Base-by-base conservation (phyloP, 35 echinoderm and acorn worm genomes). In the Apostichopus californicus region DNA sequence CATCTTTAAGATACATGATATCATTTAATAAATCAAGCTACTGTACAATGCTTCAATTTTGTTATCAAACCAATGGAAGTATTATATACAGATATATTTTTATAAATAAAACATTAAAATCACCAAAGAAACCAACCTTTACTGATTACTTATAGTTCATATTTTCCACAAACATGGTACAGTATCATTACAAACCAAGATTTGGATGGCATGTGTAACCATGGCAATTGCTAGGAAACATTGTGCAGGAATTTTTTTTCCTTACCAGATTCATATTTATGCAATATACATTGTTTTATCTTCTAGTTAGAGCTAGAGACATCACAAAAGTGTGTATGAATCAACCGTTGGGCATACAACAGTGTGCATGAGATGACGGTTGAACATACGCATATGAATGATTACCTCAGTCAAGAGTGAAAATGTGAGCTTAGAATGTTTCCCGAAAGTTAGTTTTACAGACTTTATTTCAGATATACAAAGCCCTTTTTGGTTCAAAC, bases 11-110 rank as follows among this genome's bases (percentile, higher is more conserved):
- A 75, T 75, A 75, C 15, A 75, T n/a, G 17, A 75, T 13, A 75
- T 75, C 71, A 75, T 75, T 75, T 75, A n/a, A 75, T 18, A 75
- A 61, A 75, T 75, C 17, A 75, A 75, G 21, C 71, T 20, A 7
- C 20, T 75, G 71, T 75, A 75, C 71, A 75, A 18, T 75, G 71
- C 20, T 75, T 75, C 20, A 75, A 68, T 75, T 18, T 75, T 22
- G 13, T 21, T 75, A 75, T 18, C 71, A 75, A 75, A 75, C 71
- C 71, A 75, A 18, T 20, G 15, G 15, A 75, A 75, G 71, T 75
- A 75, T 75, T 75, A 75, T 75, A 75, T 75, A 75, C 71, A 75
- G 6, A 75, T 75, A 75, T 75, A 18, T 75, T 75, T 75, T 75
- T 75, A 9, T 61, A 75, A 20, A 75, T 75, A 22, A 61, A 75